A percentile compares a stretch with the other conserved stretches of the same genome.
phyloP scores from a whole-genome alignment of 2,888 invertebrate genomes.

The Oscheius sp. region DNA sequence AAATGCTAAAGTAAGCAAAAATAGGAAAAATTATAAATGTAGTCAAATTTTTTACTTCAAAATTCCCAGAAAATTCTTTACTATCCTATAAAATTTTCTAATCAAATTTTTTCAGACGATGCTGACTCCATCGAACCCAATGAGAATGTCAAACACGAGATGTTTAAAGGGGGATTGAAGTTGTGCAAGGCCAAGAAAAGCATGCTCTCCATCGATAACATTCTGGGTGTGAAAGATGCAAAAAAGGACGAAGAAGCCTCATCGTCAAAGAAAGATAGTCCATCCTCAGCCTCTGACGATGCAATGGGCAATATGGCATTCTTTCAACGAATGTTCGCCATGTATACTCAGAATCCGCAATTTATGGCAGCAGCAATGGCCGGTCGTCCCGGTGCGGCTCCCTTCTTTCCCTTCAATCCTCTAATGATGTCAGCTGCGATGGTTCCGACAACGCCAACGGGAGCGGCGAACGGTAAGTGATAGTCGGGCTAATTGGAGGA shows the following conservation, averaged over 20 bases:
- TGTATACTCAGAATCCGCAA: conserved; percentile 22
- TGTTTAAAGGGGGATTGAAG: background rate
- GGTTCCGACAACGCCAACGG: conserved; percentile 12
- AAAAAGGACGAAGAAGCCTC: conserved; percentile 23
- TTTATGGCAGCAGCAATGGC: conserved; percentile 29
- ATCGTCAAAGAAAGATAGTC: conserved; percentile 36
- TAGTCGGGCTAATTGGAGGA: too few species aligned
- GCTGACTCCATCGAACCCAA: conserved; percentile 18
- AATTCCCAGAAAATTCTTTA: too few species aligned
- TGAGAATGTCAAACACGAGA: conserved; percentile 36
- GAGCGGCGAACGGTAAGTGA: conserved; percentile 22
- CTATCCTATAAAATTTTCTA: too few species aligned
- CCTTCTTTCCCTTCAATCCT: conserved; percentile 17
- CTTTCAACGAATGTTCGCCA: conserved; percentile 40
- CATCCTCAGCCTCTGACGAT: conserved; percentile 33
- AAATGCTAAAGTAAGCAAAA: too few species aligned
- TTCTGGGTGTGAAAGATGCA: conserved; percentile 34
- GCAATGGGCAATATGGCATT: conserved; percentile 10
- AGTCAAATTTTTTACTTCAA: too few species aligned
- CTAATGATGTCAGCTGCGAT: conserved; percentile 15
- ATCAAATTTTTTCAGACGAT: too few species aligned
- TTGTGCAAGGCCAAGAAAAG: conserved; percentile 33
- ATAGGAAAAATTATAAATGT: too few species aligned
- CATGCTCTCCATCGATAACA: conserved; percentile 35
- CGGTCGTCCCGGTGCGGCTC: conserved; percentile 1